phyloP scores from a whole-genome alignment of 1,140 invertebrate species.

The Bombus difficillimus region DNA sequence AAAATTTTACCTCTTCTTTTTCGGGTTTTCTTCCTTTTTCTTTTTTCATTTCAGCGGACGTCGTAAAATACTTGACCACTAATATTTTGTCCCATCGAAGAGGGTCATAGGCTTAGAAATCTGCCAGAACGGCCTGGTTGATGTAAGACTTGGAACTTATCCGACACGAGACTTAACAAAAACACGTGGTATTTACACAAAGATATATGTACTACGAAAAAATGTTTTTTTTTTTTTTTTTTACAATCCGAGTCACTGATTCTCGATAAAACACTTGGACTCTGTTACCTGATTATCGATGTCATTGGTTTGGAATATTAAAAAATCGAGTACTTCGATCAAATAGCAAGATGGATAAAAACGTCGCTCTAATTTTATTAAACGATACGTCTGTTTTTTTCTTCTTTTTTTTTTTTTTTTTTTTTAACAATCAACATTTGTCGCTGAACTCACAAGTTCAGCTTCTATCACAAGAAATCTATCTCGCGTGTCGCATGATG shows the following conservation, averaged over 20 bases:
- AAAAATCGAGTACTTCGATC: not conserved
- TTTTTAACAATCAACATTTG: not conserved
- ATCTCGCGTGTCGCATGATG: not conserved
- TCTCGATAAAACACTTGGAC: not conserved
- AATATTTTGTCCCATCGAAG: not conserved
- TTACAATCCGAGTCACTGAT: not conserved
- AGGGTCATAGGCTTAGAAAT: not conserved
- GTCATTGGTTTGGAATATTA: not conserved
- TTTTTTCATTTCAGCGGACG: not conserved
- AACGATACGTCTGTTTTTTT: not conserved
- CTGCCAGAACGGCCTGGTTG: not conserved
- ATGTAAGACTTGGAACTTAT: constrained; percentile 42
- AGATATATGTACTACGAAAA: not conserved
- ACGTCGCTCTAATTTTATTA: not conserved
- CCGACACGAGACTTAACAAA: constrained; percentile 42
- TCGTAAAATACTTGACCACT: not conserved
- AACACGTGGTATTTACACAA: constrained; percentile 6
- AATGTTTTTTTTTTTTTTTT: not conserved
- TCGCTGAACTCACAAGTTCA: no score
- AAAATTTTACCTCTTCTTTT: not conserved
- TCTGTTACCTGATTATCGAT: not conserved
- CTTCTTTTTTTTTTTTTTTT: not conserved
- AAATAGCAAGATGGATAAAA: not conserved
- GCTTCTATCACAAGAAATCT: not conserved
- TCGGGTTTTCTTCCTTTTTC: no score